Percentiles rank a stretch among this genome's conserved stretches.
Evolutionary conservation across 1,140 invertebrate species (phyloP).

Genomic region (Sminthurinus signatus): DNA sequence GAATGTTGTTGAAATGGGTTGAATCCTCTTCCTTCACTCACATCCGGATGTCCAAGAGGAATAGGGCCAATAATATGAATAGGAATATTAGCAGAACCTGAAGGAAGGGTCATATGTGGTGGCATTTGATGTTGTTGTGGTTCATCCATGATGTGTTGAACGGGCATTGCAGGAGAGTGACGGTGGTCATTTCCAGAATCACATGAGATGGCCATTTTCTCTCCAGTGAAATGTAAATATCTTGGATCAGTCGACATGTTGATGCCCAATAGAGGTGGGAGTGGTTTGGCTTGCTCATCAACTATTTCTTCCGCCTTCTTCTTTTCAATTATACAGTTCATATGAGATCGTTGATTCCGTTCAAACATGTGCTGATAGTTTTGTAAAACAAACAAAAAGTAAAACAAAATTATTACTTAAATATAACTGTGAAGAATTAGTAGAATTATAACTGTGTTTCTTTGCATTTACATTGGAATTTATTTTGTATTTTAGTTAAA

Average conservation of each 20-base stretch:
- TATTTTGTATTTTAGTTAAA: too few relatives aligned
- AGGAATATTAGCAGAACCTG: slow-evolving; percentile 18
- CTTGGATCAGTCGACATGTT: slow-evolving; percentile 65
- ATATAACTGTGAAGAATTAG: too few relatives aligned
- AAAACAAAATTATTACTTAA: too few relatives aligned
- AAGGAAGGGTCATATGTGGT: background rate
- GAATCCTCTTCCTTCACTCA: too few relatives aligned
- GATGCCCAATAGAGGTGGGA: slow-evolving; percentile 58
- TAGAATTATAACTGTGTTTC: too few relatives aligned
- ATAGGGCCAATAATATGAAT: slow-evolving; percentile 38
- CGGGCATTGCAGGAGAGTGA: slow-evolving; percentile 10
- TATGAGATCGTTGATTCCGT: slow-evolving; percentile 66
- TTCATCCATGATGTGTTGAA: background rate
- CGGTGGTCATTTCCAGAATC: slow-evolving; percentile 56
- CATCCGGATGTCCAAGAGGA: slow-evolving; percentile 13
- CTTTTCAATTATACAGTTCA: slow-evolving; percentile 82
- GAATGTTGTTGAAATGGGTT: background rate
- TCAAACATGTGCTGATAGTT: slow-evolving; percentile 55
- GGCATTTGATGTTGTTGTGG: slow-evolving; percentile 1
- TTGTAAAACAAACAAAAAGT: too few relatives aligned
- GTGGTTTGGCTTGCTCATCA: slow-evolving; percentile 62
- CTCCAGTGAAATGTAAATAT: slow-evolving; percentile 66
- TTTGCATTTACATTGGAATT: too few relatives aligned
- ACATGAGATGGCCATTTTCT: slow-evolving; percentile 77
- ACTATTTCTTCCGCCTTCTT: slow-evolving; percentile 71